Percentiles rank a stretch among this genome's conserved stretches.
These are phyloP conservation scores for Hassar affinis DNA, from an alignment of 2,113 vertebrate species.

Conservation along the genomic window DNA sequence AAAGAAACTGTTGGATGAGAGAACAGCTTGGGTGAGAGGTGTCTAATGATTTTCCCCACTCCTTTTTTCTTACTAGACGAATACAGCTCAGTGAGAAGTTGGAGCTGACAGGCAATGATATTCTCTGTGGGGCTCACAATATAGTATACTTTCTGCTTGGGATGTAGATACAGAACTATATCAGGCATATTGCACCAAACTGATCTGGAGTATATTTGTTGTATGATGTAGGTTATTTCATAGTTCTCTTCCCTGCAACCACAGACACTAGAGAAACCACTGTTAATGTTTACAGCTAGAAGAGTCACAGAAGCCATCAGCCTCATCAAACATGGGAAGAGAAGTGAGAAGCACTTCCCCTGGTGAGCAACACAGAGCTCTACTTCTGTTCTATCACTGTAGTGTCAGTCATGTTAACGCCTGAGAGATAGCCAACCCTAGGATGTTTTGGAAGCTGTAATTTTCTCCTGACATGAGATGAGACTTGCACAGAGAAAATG, in stretches of 20 bases:
- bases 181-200: not conserved
- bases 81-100: not conserved
- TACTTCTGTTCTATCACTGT: constrained; percentile 6
- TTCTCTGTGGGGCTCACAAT: not conserved
- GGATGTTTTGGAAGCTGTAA: constrained; percentile 24
- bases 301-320: not conserved
- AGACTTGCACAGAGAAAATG: constrained; percentile 17
- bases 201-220: not conserved
- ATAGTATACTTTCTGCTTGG: not conserved
- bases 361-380: not conserved
- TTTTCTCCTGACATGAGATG: constrained; percentile 30
- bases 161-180: not conserved
- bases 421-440: constrained; percentile 11
- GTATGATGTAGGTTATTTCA: not conserved
- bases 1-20: not conserved
- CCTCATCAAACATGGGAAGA: constrained; percentile 31
- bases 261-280: not conserved
- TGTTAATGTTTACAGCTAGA: not conserved
- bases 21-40: not conserved
- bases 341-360: not conserved
- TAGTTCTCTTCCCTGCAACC: not conserved
- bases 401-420: constrained; percentile 39
- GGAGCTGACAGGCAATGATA: not conserved
- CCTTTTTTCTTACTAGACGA: not conserved
- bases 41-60: not conserved